Conservation (phyloP, 2,888 invertebrate species). For the Tetranychus truncatus region DNA sequence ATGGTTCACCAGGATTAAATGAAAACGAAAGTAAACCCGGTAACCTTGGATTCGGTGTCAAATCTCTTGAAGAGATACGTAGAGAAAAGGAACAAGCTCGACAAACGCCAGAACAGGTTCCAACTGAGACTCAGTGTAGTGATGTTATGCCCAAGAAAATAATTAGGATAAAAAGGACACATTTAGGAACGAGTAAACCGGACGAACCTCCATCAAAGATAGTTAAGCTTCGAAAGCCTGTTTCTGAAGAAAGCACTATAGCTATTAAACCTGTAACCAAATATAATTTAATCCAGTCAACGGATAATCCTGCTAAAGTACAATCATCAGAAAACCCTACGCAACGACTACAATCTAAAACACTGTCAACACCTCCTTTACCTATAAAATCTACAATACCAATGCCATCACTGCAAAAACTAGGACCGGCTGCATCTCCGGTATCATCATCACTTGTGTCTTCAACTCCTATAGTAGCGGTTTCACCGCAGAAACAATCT, state of each 20-base stretch:
- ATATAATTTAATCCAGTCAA: not conserved
- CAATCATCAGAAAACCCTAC: not conserved
- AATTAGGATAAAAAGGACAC: not conserved
- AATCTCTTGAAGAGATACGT: slow-evolving; percentile 28
- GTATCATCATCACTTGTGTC: not conserved
- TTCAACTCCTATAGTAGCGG: not conserved
- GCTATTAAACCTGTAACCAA: not conserved
- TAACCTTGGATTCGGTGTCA: slow-evolving; percentile 33
- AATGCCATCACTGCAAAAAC: not conserved
- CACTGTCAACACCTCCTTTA: too few relatives aligned
- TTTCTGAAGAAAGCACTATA: not conserved
- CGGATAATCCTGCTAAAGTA: not conserved
- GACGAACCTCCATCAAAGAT: not conserved
- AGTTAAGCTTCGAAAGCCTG: not conserved
- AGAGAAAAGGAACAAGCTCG: slow-evolving; percentile 20
- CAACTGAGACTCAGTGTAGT: not conserved
- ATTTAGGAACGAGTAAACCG: not conserved
- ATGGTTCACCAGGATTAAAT: not conserved
- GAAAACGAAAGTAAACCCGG: slow-evolving; percentile 30
- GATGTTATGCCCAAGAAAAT: not conserved
- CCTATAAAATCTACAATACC: not conserved
- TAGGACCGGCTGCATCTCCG: not conserved
- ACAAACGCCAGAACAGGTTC: not conserved
- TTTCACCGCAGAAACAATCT: not conserved
- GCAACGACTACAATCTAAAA: too few relatives aligned